These are phyloP conservation scores for Epinotia demarniana DNA, from an alignment of 2,888 invertebrate genomes.

Conservation along the genomic window DNA sequence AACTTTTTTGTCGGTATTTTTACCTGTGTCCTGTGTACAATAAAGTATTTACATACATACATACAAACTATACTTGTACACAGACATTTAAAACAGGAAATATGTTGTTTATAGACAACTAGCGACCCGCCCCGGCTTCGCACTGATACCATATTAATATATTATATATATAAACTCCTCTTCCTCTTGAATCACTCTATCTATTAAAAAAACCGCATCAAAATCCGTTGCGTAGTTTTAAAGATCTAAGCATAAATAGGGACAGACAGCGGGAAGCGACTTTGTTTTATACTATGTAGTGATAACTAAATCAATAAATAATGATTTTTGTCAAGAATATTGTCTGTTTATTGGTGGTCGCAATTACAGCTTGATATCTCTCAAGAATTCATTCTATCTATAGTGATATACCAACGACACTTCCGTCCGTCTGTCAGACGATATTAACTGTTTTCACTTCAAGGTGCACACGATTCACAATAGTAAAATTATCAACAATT, in stretches of 20 bases:
- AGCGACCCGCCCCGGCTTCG: too few species aligned
- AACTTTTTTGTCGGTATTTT: too few species aligned
- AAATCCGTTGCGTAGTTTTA: too few species aligned
- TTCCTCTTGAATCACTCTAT: too few species aligned
- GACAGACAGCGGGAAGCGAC: too few species aligned
- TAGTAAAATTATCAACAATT: conserved; percentile 14
- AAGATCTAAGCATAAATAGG: too few species aligned
- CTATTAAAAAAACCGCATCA: too few species aligned
- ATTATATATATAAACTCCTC: too few species aligned
- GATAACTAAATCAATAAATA: background rate
- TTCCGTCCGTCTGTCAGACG: background rate
- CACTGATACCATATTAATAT: too few species aligned
- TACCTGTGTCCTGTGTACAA: too few species aligned
- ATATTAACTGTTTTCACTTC: background rate
- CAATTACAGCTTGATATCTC: background rate
- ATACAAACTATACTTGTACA: background rate
- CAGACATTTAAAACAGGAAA: background rate
- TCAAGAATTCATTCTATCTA: background rate
- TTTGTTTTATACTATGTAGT: too few species aligned
- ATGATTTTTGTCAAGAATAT: background rate
- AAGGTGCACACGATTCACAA: conserved; percentile 19
- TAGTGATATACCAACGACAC: background rate
- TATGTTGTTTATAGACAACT: background rate
- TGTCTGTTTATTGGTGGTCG: background rate
- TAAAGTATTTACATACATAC: too few species aligned